Conservation (phyloP, 2,113 vertebrate species). For the Platichthys stellatus region DNA sequence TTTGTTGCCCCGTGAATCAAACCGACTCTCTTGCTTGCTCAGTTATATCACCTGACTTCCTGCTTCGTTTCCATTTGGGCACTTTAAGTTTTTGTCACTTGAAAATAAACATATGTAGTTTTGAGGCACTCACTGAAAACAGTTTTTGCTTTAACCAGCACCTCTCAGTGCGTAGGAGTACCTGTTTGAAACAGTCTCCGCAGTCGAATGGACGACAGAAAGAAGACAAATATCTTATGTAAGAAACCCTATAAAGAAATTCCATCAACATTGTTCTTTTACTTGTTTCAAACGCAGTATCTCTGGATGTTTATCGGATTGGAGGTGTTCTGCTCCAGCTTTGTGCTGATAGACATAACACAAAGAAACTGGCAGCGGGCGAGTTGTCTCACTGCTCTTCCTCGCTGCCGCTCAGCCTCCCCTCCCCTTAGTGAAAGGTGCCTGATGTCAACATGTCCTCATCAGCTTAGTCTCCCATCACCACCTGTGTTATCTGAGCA, state of each 20-base stretch:
- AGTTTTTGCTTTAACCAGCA: neutral
- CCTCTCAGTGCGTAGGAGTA: neutral
- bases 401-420: neutral
- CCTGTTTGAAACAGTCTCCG: neutral
- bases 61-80: too few relatives aligned
- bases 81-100: too few relatives aligned
- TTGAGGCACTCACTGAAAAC: too few relatives aligned
- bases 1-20: too few relatives aligned
- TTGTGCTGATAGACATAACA: conserved; percentile 16
- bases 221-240: too few relatives aligned
- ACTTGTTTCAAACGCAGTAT: neutral
- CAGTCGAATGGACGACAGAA: neutral
- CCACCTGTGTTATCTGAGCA: conserved; percentile 35
- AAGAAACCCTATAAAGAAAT: too few relatives aligned
- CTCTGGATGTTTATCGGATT: neutral
- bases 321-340: neutral
- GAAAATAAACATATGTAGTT: too few relatives aligned
- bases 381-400: neutral
- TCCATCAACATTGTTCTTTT: neutral
- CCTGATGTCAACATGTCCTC: conserved; percentile 30
- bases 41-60: too few relatives aligned
- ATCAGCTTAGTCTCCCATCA: conserved; percentile 16
- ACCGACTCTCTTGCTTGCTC: too few relatives aligned
- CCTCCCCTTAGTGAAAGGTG: neutral
- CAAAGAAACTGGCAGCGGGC: neutral